Evolutionary conservation across 2,797 vertebrate genomes (phyloP).

Genomic region (Morelia viridis): DNA sequence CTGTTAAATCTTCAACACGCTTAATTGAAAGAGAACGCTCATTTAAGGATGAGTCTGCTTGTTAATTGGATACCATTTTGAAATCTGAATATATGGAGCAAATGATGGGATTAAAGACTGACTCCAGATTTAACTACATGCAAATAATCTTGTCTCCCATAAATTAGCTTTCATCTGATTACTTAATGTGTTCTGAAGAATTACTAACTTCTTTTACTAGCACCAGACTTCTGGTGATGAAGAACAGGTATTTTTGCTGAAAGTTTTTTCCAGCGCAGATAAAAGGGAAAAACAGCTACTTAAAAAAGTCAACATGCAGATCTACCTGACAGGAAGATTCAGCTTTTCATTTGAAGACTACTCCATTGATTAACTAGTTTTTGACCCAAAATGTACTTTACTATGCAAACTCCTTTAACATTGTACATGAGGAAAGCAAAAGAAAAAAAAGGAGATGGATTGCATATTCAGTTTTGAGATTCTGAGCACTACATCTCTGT

Average conservation of each 20-base stretch:
- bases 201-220: neutral
- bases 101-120: neutral
- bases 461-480: slow-evolving; percentile 62
- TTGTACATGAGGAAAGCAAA: slow-evolving; percentile 49
- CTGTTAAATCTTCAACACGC: neutral
- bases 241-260: slow-evolving; percentile 29
- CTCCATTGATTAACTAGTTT: slow-evolving; percentile 54
- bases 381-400: slow-evolving; percentile 56
- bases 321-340: slow-evolving; percentile 13
- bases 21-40: neutral
- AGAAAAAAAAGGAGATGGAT: slow-evolving; percentile 60
- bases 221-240: neutral
- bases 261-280: neutral
- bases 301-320: slow-evolving; percentile 6
- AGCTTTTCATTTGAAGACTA: slow-evolving; percentile 50
- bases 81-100: slow-evolving; percentile 11
- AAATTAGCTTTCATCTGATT: slow-evolving; percentile 6
- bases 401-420: slow-evolving; percentile 59
- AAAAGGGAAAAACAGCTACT: neutral
- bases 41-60: neutral
- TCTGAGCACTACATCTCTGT: slow-evolving; percentile 61
- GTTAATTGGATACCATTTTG: slow-evolving; percentile 4
- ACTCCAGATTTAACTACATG: neutral
- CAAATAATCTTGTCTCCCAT: neutral
- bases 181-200: slow-evolving; percentile 15